phyloP scores from a whole-genome alignment of 2,888 invertebrate genomes.

The Acrobasis suavella region DNA sequence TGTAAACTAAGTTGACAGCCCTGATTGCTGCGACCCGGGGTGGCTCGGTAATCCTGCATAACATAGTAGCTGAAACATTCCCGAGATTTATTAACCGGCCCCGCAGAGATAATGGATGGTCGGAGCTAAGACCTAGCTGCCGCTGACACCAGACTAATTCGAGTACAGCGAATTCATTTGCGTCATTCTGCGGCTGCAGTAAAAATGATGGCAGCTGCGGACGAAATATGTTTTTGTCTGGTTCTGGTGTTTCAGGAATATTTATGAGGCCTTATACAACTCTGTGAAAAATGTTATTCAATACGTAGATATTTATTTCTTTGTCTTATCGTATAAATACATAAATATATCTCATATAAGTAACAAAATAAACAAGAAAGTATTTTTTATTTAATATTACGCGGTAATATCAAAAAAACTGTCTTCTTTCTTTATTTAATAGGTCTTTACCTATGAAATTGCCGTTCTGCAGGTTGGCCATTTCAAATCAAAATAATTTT shows the following conservation, averaged over 20 bases:
- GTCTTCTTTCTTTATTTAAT: neutral
- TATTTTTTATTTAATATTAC: too few relatives aligned
- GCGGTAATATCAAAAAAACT: neutral
- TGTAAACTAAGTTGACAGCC: neutral
- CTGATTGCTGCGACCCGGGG: conserved; percentile 33
- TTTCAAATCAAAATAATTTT: too few relatives aligned
- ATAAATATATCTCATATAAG: too few relatives aligned
- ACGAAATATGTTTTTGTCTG: conserved; percentile 12
- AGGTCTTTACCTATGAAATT: too few relatives aligned
- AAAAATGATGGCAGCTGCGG: conserved; percentile 13
- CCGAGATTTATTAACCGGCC: conserved; percentile 51
- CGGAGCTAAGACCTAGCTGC: conserved; percentile 27
- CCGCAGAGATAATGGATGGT: conserved; percentile 46
- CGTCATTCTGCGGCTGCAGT: conserved; percentile 9
- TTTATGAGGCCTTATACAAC: neutral
- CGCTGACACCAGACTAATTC: conserved; percentile 15
- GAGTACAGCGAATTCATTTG: conserved; percentile 14
- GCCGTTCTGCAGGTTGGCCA: too few relatives aligned
- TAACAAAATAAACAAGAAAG: too few relatives aligned
- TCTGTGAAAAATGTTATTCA: neutral
- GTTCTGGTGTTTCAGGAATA: neutral
- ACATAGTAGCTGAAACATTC: conserved; percentile 51
- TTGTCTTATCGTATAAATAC: neutral
- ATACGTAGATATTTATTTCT: neutral
- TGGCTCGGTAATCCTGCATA: conserved; percentile 53